Evolutionary conservation across 2,113 vertebrate genomes (phyloP).

Genomic region (Neogobius melanostomus): DNA sequence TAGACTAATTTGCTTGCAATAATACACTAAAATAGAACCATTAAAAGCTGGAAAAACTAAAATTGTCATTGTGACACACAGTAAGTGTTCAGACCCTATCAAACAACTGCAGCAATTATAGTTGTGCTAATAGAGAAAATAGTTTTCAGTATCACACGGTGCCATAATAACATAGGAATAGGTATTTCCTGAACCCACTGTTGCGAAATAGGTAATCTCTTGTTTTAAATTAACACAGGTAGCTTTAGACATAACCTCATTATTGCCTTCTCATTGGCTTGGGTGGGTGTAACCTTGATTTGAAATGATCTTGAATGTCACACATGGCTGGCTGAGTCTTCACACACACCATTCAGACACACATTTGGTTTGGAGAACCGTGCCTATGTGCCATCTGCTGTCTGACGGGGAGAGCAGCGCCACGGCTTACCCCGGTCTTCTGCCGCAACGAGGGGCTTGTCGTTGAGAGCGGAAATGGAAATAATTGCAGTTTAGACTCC

Average conservation of each 20-base stretch:
- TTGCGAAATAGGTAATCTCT: conserved; percentile 49
- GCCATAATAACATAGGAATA: no score
- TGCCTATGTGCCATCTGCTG: conserved; percentile 70
- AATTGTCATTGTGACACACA: no score
- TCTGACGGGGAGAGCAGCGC: conserved; percentile 49
- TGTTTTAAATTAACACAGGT: conserved; percentile 43
- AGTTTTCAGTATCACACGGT: no score
- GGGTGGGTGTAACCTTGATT: conserved; percentile 38
- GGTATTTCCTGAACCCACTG: no score
- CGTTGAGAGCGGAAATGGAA: conserved; percentile 64
- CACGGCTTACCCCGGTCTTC: conserved; percentile 25
- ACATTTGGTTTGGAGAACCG: conserved; percentile 52
- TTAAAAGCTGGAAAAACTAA: no score
- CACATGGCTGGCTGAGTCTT: conserved; percentile 1
- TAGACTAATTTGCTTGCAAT: no score
- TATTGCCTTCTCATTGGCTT: conserved; percentile 62
- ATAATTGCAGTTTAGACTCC: conserved; percentile 68
- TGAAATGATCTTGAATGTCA: conserved; percentile 32
- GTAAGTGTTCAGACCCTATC: no score
- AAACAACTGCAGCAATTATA: no score
- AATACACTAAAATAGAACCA: no score
- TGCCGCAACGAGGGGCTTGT: conserved; percentile 40
- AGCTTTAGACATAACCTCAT: conserved; percentile 44
- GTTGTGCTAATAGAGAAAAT: no score
- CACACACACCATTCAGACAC: background rate